Base-by-base conservation (phyloP, 1,140 invertebrate genomes). In the Penaeus indicus region DNA sequence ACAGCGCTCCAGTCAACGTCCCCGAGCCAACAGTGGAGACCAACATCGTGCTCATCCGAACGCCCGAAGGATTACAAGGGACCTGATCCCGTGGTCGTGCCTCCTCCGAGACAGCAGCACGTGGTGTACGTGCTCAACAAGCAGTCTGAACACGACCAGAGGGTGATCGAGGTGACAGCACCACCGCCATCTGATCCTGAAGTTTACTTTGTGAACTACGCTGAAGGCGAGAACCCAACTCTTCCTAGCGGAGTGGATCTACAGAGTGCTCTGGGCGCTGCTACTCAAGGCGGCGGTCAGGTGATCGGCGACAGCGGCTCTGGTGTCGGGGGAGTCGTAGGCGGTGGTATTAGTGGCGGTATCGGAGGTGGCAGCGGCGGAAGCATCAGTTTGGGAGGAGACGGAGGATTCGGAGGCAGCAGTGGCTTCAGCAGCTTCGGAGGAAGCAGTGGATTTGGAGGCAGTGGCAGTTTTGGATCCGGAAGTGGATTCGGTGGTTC, bases 51-150 rank as follows among this genome's bases (percentile, higher is more conserved):
- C 80, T 86, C 85, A 86, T 86, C 32, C 75, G 77, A 7, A 27
- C 75, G 0, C 85, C 85, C 19, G 85, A 86, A 32, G 60, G n/a
- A 22, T 38, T 32, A n/a, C 8, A 64, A 38, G 32, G 32, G 25
- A 8, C 60, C 61, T 1, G 38, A 80, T 16, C 85, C 85, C 32
- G 64, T 86, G 32, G 61, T 86, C 3, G 77, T 86, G 61, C 75
- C 85, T 32, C 85, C 85, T 22, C 85, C 85, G 3, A 38, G 25
- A 38, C 54, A 86, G 11, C 60, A 86, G 61, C 78, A 86, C 32
- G 27, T 86, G 13, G 84, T 85, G n/a, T 85, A 85, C 84, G 84
- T 85, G 22, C 84, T 85, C 22, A 85, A 85, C 69, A 85, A 85
- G 84, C 62, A 79, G 60, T 38, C 19, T 21, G 13, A 38, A 42